phyloP scores from a whole-genome alignment of 1,140 invertebrate species.

The Sipha flava region DNA sequence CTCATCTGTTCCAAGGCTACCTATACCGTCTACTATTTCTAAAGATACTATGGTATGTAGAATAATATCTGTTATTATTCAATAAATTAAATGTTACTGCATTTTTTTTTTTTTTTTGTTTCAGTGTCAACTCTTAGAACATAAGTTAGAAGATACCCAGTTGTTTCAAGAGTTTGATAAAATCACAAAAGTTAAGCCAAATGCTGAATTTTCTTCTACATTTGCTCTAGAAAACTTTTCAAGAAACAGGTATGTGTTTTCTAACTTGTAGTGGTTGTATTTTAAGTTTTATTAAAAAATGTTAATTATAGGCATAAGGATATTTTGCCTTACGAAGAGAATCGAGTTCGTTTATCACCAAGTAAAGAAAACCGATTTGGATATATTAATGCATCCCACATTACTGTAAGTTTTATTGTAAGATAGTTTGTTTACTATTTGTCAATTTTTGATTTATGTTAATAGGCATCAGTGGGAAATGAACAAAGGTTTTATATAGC shows the following conservation, averaged over 20 bases:
- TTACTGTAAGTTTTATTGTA: slow-evolving; percentile 52
- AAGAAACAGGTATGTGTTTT: slow-evolving; percentile 44
- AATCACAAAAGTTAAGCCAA: slow-evolving; percentile 67
- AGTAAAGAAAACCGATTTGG: slow-evolving; percentile 70
- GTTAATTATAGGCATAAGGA: slow-evolving; percentile 51
- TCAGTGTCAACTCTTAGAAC: slow-evolving; percentile 70
- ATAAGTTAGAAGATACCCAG: slow-evolving; percentile 68
- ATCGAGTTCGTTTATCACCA: slow-evolving; percentile 66
- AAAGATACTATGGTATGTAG: slow-evolving; percentile 62
- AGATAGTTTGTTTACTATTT: background rate
- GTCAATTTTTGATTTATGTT: background rate
- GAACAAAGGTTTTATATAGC: slow-evolving; percentile 75
- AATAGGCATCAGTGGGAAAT: slow-evolving; percentile 61
- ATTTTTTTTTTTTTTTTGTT: slow-evolving; percentile 40
- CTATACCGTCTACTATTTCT: slow-evolving; percentile 59
- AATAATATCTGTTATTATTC: background rate
- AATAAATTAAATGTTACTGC: background rate
- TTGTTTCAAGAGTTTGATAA: slow-evolving; percentile 80
- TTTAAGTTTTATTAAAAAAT: background rate
- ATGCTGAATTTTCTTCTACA: slow-evolving; percentile 59
- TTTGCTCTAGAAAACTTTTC: slow-evolving; percentile 54
- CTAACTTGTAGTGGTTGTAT: background rate
- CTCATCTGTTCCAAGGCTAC: slow-evolving; percentile 50
- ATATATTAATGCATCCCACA: slow-evolving; percentile 84
- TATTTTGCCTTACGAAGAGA: slow-evolving; percentile 81